Evolutionary conservation across 2,113 vertebrate species (phyloP), one percentile per base, ranked within the genome.

Genomic region (Ailuropoda melanoleuca): DNA sequence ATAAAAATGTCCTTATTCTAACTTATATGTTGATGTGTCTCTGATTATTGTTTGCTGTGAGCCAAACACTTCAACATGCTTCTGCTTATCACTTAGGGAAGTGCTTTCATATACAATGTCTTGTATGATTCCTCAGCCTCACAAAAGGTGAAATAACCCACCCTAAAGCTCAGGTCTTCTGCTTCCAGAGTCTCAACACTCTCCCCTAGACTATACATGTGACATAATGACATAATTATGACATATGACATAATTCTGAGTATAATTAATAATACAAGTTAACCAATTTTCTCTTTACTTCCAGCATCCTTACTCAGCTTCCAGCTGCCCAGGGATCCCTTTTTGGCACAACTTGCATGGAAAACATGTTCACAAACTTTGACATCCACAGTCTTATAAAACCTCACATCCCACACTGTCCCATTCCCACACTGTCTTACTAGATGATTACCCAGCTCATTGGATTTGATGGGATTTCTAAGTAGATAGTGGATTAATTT

Each of bases 401-500:
- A 72, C 7, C 37, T 81, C 10, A 39, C 39, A 26, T n/a, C 7
- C 66, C 34, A 68, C 66, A 37, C 34, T 53, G 23, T 39, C 66
- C 29, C 50, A 50, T 68, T 55, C 2, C 37, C 50, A 64, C 9
- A 21, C n/a, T 58, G 4, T 90, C n/a, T 6, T 90, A 7, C 5
- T 70, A 46, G 34, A 46, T 85, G 29, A 91, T 64, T 91, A n/a
- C 56, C 62, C 64, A 72, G 6, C 3, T 95, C 58, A 96, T 68
- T 70, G 29, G 0, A 92, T 87, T 80, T 87, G 6, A 83, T 19
- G 55, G 15, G 15, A 70, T 64, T 88, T 93, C 58, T 50, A 78
- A 86, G 93, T 46, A 80, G 48, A 72, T 66, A 90, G 74, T 81
- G 58, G 18, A 31, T 94, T 97, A 66, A 94, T 85, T 94, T 96